Conservation (phyloP, 2,888 invertebrate species). For the Pseudanteris insignis region DNA sequence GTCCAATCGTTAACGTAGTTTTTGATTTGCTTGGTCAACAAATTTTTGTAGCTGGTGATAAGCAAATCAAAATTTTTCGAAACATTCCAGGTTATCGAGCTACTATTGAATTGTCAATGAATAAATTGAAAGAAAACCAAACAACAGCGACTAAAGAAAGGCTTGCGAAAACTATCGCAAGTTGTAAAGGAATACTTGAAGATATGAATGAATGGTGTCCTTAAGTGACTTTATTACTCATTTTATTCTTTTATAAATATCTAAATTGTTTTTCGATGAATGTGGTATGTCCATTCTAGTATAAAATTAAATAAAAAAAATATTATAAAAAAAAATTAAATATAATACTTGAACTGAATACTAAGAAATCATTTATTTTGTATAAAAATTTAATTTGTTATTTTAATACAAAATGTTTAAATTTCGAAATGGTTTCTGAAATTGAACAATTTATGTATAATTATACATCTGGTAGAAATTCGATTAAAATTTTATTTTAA, state of each 20-base stretch:
- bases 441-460: too few species aligned
- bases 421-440: too few species aligned
- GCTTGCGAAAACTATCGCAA: conserved; percentile 75
- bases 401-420: too few species aligned
- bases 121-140: conserved; percentile 70
- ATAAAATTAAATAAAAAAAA: too few species aligned
- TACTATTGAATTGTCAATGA: conserved; percentile 66
- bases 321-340: too few species aligned
- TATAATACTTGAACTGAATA: too few species aligned
- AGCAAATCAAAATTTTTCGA: conserved; percentile 80
- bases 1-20: conserved; percentile 73
- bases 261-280: conserved; percentile 16
- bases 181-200: conserved; percentile 68
- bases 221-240: conserved; percentile 36
- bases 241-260: conserved; percentile 1
- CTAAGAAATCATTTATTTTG: too few species aligned
- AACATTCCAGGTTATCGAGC: conserved; percentile 77
- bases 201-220: conserved; percentile 55
- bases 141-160: conserved; percentile 82
- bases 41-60: conserved; percentile 78
- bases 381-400: too few species aligned
- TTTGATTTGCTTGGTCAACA: conserved; percentile 82
- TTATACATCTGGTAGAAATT: too few species aligned
- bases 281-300: too few species aligned
- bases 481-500: too few species aligned